Percentiles rank a stretch among this genome's conserved stretches.
Evolutionary conservation across 1,140 invertebrate genomes (phyloP).

Genomic region (Drosophila repletoides): DNA sequence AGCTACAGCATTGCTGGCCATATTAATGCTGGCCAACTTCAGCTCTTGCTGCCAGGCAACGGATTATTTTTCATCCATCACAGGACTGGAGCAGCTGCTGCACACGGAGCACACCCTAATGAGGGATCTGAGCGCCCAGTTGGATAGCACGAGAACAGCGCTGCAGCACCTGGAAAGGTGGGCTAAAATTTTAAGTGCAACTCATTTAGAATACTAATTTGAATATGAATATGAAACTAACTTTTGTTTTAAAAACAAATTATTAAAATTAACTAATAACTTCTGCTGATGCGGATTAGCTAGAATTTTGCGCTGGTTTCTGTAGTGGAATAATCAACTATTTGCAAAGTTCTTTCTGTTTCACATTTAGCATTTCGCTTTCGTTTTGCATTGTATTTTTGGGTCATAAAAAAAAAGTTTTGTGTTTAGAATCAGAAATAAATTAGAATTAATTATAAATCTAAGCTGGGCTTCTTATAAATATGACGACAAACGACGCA

Average conservation of each 20-base stretch:
- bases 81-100: conserved; percentile 92
- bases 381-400: conserved; percentile 48
- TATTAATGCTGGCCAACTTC: conserved; percentile 29
- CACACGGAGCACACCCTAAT: conserved; percentile 93
- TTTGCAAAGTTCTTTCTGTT: conserved; percentile 17
- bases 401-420: conserved; percentile 59
- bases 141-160: conserved; percentile 89
- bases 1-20: conserved; percentile 19
- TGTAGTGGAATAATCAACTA: conserved; percentile 16
- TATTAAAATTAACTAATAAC: too few relatives aligned
- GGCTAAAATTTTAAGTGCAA: too few relatives aligned
- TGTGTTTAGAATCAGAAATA: conserved; percentile 67
- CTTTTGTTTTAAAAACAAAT: too few relatives aligned
- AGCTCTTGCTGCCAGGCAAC: conserved; percentile 27
- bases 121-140: conserved; percentile 90
- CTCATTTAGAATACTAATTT: too few relatives aligned
- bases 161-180: conserved; percentile 89
- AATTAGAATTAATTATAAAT: conserved; percentile 76
- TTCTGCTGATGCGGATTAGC: too few relatives aligned
- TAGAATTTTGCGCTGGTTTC: conserved; percentile 1
- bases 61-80: conserved; percentile 93
- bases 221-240: too few relatives aligned
- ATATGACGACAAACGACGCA: conserved; percentile 55
- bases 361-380: conserved; percentile 62
- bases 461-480: conserved; percentile 28